A percentile compares a stretch with the other conserved stretches of the same genome.
Evolutionary conservation across 2,888 invertebrate species (phyloP).

Genomic region (Laspeyria flexula): DNA sequence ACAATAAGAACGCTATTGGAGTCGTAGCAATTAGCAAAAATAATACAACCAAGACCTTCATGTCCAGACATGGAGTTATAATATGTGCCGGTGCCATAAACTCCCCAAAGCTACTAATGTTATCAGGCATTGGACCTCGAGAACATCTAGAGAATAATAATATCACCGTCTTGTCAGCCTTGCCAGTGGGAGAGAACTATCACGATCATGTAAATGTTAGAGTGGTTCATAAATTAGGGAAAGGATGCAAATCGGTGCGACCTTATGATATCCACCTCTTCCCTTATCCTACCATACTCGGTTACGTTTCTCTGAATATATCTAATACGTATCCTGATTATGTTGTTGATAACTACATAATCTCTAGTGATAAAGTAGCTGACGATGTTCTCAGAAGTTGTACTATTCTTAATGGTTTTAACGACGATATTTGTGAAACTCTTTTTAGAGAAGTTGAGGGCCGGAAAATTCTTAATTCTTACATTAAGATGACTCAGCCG

Average conservation of each 20-base stretch:
- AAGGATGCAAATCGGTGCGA: neutral
- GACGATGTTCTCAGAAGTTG: neutral
- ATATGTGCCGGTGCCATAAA: neutral
- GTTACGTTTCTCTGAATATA: neutral
- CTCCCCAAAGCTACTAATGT: neutral
- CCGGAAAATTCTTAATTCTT: neutral
- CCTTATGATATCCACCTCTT: neutral
- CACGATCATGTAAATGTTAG: neutral
- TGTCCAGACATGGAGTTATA: neutral
- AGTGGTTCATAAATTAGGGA: neutral
- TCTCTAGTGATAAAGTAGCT: neutral
- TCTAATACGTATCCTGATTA: slow-evolving; percentile 2
- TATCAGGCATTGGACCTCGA: neutral
- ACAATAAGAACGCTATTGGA: slow-evolving; percentile 23
- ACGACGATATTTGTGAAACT: neutral
- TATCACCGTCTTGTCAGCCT: neutral
- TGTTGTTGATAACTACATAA: neutral
- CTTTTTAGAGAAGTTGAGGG: neutral
- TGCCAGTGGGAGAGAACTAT: neutral
- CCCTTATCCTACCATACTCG: neutral
- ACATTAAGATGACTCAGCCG: neutral
- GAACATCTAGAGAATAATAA: neutral
- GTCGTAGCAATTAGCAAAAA: slow-evolving; percentile 9
- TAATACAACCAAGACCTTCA: slow-evolving; percentile 5
- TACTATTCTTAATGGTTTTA: neutral